phyloP scores from a whole-genome alignment of 1,140 invertebrate genomes.

The Drosophila arawakana region DNA sequence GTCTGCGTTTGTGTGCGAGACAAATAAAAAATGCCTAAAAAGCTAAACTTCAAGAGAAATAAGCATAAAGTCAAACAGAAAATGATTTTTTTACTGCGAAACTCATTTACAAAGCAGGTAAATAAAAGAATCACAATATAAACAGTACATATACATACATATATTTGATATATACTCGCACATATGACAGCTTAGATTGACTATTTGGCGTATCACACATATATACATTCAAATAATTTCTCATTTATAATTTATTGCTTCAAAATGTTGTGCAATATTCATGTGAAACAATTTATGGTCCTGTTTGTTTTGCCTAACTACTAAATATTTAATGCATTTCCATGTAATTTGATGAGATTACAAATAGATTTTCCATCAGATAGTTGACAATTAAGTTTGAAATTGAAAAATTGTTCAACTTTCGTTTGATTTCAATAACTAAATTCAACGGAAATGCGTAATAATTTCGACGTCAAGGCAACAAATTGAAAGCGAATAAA shows the following conservation, averaged over 20 bases:
- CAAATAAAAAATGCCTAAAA: slow-evolving; percentile 34
- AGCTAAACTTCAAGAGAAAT: slow-evolving; percentile 33
- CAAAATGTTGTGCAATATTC: background rate
- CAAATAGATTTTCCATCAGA: background rate
- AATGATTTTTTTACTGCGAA: slow-evolving; percentile 27
- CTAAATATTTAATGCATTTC: slow-evolving; percentile 13
- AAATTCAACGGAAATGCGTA: background rate
- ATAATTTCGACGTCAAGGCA: slow-evolving; percentile 11
- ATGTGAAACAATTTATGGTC: background rate
- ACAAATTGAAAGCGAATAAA: slow-evolving; percentile 54
- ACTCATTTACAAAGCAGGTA: slow-evolving; percentile 27
- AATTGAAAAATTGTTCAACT: background rate
- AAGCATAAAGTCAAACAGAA: slow-evolving; percentile 49
- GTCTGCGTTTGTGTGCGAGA: slow-evolving; percentile 36
- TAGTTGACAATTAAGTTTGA: background rate
- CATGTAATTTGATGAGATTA: background rate
- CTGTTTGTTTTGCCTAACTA: background rate
- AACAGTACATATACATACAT: slow-evolving; percentile 2
- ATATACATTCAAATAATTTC: background rate
- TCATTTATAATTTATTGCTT: slow-evolving; percentile 6
- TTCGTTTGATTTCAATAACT: slow-evolving; percentile 7
- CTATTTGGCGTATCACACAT: background rate
- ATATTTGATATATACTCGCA: background rate
- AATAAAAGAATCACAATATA: slow-evolving; percentile 10
- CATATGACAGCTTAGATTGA: background rate